Evolutionary conservation across 2,888 invertebrate genomes (phyloP).

Genomic region (Rambutsinella grinnellia): DNA sequence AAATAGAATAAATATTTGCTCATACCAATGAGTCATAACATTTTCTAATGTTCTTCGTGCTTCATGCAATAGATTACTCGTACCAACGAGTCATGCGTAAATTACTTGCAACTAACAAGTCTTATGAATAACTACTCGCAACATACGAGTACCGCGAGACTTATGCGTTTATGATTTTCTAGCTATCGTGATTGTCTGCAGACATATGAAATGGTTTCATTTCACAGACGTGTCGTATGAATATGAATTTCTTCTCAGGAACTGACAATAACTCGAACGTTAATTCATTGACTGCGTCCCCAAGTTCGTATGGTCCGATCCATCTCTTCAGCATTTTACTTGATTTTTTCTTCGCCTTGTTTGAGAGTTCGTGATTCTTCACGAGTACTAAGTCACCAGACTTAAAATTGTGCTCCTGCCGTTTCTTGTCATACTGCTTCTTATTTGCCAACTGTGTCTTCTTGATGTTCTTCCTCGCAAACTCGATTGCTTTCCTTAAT

Average conservation of each 20-base stretch:
- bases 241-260: not conserved
- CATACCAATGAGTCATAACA: not conserved
- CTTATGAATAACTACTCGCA: too few relatives aligned
- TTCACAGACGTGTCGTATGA: not conserved
- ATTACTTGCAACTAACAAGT: too few relatives aligned
- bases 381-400: constrained; percentile 8
- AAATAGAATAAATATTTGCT: too few relatives aligned
- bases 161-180: not conserved
- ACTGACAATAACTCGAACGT: not conserved
- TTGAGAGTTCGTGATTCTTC: constrained; percentile 1
- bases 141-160: too few relatives aligned
- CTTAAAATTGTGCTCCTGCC: not conserved
- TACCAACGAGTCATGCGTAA: not conserved
- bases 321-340: not conserved
- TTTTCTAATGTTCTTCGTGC: not conserved
- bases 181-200: not conserved
- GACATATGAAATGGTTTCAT: not conserved
- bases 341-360: constrained; percentile 4
- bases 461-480: not conserved
- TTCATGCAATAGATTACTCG: not conserved
- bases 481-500: not conserved
- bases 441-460: constrained; percentile 3
- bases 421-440: not conserved
- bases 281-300: not conserved
- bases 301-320: constrained; percentile 26